Percentiles rank a stretch among this genome's conserved stretches.
Conservation (phyloP, 2,888 invertebrate species). For the Gonocerus acuteangulatus region DNA sequence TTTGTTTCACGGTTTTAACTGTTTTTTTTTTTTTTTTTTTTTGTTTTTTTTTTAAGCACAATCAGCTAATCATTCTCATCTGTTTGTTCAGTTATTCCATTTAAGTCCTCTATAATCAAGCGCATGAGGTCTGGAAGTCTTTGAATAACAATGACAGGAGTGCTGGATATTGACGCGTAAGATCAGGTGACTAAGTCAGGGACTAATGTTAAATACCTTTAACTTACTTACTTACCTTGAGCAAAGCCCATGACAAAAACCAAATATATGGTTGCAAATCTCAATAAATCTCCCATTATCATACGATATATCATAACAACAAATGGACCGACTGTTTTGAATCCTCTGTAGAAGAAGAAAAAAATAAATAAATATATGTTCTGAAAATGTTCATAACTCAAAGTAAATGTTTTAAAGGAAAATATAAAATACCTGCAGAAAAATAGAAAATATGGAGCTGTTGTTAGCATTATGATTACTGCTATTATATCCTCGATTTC, state of each 20-base stretch:
- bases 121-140: too few species aligned
- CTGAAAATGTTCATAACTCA: conserved; percentile 5
- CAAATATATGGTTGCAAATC: conserved; percentile 92
- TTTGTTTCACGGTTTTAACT: too few species aligned
- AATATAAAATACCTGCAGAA: conserved; percentile 74
- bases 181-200: too few species aligned
- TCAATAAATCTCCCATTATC: conserved; percentile 90
- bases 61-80: too few species aligned
- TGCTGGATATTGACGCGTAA: too few species aligned
- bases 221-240: conserved; percentile 68
- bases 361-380: too few species aligned
- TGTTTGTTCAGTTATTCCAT: too few species aligned
- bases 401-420: not conserved
- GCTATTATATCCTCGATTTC: conserved; percentile 86
- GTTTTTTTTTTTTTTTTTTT: too few species aligned
- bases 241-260: conserved; percentile 97
- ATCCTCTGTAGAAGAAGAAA: conserved; percentile 72
- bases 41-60: too few species aligned
- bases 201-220: too few species aligned
- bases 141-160: too few species aligned
- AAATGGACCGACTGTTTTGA: conserved; percentile 96
- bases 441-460: conserved; percentile 93
- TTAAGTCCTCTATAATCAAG: too few species aligned
- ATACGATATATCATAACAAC: conserved; percentile 99
- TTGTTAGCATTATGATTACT: conserved; percentile 88